Evolutionary conservation across 1,140 invertebrate genomes (phyloP).

Genomic region (Zophobas atratus): DNA sequence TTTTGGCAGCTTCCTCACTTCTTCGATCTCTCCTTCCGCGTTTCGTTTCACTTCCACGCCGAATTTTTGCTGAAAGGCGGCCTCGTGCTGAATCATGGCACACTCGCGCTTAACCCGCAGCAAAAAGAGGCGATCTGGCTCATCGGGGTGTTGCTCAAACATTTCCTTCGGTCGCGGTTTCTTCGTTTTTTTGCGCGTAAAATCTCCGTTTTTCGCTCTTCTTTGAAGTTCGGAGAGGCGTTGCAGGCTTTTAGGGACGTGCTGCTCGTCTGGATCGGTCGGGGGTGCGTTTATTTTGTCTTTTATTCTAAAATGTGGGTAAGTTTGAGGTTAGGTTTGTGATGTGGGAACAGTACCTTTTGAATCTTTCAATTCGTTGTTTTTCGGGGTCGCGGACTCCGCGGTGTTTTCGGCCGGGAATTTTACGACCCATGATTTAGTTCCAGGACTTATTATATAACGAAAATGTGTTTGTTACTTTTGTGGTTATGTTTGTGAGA

Average conservation of each 20-base stretch:
- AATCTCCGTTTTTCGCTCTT: constrained; percentile 66
- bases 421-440: constrained; percentile 78
- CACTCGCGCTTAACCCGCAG: constrained; percentile 69
- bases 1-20: constrained; percentile 67
- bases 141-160: constrained; percentile 67
- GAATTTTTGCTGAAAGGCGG: constrained; percentile 72
- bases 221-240: constrained; percentile 74
- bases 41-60: constrained; percentile 71
- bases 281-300: constrained; percentile 79
- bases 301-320: constrained; percentile 72
- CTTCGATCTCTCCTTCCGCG: constrained; percentile 66
- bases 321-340: constrained; percentile 24
- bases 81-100: constrained; percentile 69
- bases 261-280: constrained; percentile 75
- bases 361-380: constrained; percentile 73
- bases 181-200: constrained; percentile 62
- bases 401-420: constrained; percentile 80
- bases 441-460: no score
- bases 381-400: constrained; percentile 80
- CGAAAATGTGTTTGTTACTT: no score
- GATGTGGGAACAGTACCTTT: constrained; percentile 68
- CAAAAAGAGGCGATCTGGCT: constrained; percentile 68
- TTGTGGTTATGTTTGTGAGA: no score
- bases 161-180: constrained; percentile 54
- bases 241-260: constrained; percentile 75